Percentiles rank a stretch among this genome's conserved stretches.
Conservation (phyloP, 2,888 invertebrate genomes). For the Terebella lapidaria region DNA sequence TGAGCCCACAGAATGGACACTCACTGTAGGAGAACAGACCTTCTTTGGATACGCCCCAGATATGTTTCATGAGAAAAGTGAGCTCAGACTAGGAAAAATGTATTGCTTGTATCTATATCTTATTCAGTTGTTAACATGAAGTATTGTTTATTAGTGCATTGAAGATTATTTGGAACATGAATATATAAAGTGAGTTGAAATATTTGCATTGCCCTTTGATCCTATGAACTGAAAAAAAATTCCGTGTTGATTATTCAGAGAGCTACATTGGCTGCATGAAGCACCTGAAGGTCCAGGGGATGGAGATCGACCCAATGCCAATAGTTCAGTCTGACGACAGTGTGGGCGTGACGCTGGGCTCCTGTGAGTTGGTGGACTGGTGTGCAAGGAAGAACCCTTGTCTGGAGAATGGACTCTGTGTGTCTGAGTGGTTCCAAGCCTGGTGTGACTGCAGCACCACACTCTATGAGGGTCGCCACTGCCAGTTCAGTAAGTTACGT, state of each 20-base stretch:
- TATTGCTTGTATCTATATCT: too few relatives aligned
- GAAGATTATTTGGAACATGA: too few relatives aligned
- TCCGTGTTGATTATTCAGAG: slow-evolving; percentile 18
- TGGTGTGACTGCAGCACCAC: slow-evolving; percentile 86
- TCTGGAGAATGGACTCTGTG: slow-evolving; percentile 86
- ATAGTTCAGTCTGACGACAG: slow-evolving; percentile 35
- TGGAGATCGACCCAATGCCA: slow-evolving; percentile 42
- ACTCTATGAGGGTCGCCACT: slow-evolving; percentile 88
- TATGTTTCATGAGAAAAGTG: slow-evolving; percentile 16
- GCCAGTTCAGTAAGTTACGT: slow-evolving; percentile 77
- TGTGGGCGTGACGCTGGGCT: slow-evolving; percentile 41
- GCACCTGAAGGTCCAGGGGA: slow-evolving; percentile 40
- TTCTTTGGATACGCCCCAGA: slow-evolving; percentile 20
- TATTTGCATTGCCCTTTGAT: too few relatives aligned
- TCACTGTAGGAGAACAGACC: slow-evolving; percentile 13
- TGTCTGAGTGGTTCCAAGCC: slow-evolving; percentile 76
- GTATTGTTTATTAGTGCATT: too few relatives aligned
- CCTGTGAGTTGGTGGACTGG: slow-evolving; percentile 42
- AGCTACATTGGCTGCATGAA: slow-evolving; percentile 53
- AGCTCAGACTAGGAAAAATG: too few relatives aligned
- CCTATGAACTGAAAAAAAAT: too few relatives aligned
- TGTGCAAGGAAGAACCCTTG: slow-evolving; percentile 56
- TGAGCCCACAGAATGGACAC: neutral
- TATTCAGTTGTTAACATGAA: too few relatives aligned
- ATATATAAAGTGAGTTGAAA: too few relatives aligned